Evolutionary conservation across 2,888 invertebrate genomes (phyloP).

Genomic region (Phaonia tiefii): DNA sequence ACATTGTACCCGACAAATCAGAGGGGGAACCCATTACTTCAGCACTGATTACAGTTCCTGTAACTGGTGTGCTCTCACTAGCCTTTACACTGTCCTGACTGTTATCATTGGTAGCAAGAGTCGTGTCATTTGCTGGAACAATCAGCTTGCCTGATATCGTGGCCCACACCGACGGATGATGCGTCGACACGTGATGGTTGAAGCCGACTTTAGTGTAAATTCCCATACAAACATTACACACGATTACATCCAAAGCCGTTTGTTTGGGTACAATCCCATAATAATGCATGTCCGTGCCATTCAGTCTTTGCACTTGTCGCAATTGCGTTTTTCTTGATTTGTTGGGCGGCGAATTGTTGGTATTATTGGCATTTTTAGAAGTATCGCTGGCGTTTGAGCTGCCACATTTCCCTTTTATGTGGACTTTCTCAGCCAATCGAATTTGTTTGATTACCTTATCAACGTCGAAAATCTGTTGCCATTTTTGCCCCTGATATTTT

Average conservation of each 20-base stretch:
- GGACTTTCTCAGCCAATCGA: slow-evolving; percentile 74
- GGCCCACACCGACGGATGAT: slow-evolving; percentile 80
- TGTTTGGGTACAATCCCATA: slow-evolving; percentile 90
- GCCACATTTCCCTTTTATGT: slow-evolving; percentile 66
- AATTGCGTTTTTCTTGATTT: slow-evolving; percentile 59
- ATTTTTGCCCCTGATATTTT: slow-evolving; percentile 75
- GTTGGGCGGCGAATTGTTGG: slow-evolving; percentile 56
- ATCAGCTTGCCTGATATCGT: slow-evolving; percentile 71
- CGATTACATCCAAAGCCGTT: slow-evolving; percentile 88
- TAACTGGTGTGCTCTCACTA: slow-evolving; percentile 69
- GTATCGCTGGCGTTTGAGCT: slow-evolving; percentile 49
- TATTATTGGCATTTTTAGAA: slow-evolving; percentile 62
- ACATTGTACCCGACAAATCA: slow-evolving; percentile 67
- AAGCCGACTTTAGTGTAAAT: slow-evolving; percentile 90
- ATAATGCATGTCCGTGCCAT: slow-evolving; percentile 85
- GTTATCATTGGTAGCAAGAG: slow-evolving; percentile 63
- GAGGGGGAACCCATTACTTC: slow-evolving; percentile 67
- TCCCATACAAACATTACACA: slow-evolving; percentile 89
- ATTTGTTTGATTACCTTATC: slow-evolving; percentile 76
- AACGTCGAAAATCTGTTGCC: slow-evolving; percentile 76
- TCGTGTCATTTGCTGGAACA: slow-evolving; percentile 45
- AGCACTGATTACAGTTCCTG: slow-evolving; percentile 77
- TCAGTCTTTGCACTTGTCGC: slow-evolving; percentile 81
- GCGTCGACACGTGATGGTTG: slow-evolving; percentile 86
- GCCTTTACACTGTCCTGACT: slow-evolving; percentile 70